Evolutionary conservation across 2,888 invertebrate genomes (phyloP).

Genomic region (Hoplodrina blanda): DNA sequence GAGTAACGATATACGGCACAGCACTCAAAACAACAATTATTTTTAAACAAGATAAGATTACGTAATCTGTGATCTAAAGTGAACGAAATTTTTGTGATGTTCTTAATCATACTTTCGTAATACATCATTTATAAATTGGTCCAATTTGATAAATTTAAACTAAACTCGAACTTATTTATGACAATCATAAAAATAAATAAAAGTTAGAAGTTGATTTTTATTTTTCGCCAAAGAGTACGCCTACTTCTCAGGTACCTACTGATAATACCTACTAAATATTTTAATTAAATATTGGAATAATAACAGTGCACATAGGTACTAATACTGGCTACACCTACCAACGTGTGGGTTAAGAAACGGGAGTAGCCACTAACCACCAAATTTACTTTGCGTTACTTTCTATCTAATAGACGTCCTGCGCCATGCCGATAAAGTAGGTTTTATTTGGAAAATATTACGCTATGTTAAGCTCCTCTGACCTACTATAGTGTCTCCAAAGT

Average conservation of each 20-base stretch:
- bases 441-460: background rate
- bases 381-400: background rate
- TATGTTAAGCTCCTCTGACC: background rate
- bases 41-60: slow-evolving; percentile 29
- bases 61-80: slow-evolving; percentile 12
- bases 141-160: slow-evolving; percentile 49
- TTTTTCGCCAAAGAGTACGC: slow-evolving; percentile 19
- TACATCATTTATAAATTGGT: slow-evolving; percentile 53
- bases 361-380: background rate
- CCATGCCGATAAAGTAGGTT: background rate
- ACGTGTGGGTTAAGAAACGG: background rate
- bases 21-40: slow-evolving; percentile 27
- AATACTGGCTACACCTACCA: background rate
- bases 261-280: slow-evolving; percentile 10
- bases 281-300: slow-evolving; percentile 31
- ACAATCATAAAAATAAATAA: slow-evolving; percentile 52
- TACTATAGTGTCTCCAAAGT: too few species aligned
- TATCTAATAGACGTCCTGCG: background rate
- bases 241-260: background rate
- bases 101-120: slow-evolving; percentile 14
- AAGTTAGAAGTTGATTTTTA: slow-evolving; percentile 18
- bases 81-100: slow-evolving; percentile 18
- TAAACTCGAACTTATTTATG: slow-evolving; percentile 29
- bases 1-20: slow-evolving; percentile 43
- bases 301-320: slow-evolving; percentile 32